These are phyloP conservation scores for Sciurus niger DNA, from an alignment of 2,113 vertebrate species.

Conservation along the genomic window DNA sequence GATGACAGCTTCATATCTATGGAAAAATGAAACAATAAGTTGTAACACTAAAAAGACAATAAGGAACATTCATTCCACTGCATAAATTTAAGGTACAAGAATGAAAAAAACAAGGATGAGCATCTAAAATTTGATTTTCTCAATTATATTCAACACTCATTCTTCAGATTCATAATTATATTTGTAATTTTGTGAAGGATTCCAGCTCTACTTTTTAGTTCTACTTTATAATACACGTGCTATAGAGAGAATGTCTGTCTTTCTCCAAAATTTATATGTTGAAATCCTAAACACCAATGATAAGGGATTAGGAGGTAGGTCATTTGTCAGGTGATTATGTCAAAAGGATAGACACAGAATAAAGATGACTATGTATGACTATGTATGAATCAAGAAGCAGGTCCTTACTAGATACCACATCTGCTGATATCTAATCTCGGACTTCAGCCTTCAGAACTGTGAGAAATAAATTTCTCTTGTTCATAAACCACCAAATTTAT, in stretches of 20 bases:
- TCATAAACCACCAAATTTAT: neutral
- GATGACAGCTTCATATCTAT: conserved; percentile 91
- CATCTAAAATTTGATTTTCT: neutral
- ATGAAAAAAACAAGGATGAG: neutral
- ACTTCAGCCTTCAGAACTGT: neutral
- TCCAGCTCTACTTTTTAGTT: neutral
- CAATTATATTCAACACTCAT: neutral
- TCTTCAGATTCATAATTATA: conserved; percentile 43
- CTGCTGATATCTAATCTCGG: neutral
- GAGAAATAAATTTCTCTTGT: neutral
- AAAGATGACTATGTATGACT: neutral
- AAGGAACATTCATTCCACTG: neutral
- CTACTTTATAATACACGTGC: neutral
- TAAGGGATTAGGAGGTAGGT: neutral
- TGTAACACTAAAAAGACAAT: neutral
- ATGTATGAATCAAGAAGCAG: neutral
- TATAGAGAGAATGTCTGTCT: neutral
- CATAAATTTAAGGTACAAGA: neutral
- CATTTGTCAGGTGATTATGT: neutral
- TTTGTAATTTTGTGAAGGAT: neutral
- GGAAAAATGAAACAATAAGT: conserved; percentile 69
- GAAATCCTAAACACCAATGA: neutral
- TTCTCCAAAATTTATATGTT: neutral
- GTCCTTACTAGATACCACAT: neutral
- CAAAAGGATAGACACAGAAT: neutral